phyloP scores from a whole-genome alignment of 92 coral and sea anemone species.

The Paragorgia papillata region DNA sequence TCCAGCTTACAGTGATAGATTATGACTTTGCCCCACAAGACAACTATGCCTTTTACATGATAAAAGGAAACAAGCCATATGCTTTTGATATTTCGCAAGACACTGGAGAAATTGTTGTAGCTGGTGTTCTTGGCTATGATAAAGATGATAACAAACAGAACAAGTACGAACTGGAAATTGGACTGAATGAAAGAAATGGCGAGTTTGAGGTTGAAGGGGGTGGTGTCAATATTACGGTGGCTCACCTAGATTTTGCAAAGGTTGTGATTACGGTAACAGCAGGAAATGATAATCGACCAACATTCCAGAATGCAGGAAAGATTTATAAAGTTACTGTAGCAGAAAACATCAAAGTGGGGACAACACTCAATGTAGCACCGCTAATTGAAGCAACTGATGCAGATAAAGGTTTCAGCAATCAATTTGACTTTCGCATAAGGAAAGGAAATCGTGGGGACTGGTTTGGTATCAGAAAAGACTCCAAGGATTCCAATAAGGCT shows the following conservation, averaged over 20 bases:
- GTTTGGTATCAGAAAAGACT: constrained; percentile 17
- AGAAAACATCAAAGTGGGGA: constrained; percentile 33
- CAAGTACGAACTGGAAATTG: constrained; percentile 6
- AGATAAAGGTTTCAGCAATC: constrained; percentile 12
- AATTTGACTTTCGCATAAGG: constrained; percentile 1
- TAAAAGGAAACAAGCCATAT: constrained; percentile 73
- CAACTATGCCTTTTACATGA: constrained; percentile 72
- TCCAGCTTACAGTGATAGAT: constrained; percentile 69
- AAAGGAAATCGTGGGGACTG: constrained; percentile 31
- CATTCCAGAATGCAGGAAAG: constrained; percentile 1
- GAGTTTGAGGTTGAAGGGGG: background rate
- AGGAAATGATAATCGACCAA: constrained; percentile 28
- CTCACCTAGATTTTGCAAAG: background rate
- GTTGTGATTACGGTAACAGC: constrained; percentile 2
- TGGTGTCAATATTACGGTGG: background rate
- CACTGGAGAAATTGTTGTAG: constrained; percentile 80
- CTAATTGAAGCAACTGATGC: constrained; percentile 31
- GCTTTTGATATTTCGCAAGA: constrained; percentile 82
- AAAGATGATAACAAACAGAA: background rate
- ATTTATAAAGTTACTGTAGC: background rate
- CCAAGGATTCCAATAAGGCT: background rate
- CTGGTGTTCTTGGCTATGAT: constrained; percentile 82
- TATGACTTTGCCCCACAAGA: constrained; percentile 77
- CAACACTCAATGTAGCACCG: background rate
- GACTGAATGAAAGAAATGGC: constrained; percentile 11